Conservation (phyloP, 2,888 invertebrate genomes). For the Odontocerum albicorne region DNA sequence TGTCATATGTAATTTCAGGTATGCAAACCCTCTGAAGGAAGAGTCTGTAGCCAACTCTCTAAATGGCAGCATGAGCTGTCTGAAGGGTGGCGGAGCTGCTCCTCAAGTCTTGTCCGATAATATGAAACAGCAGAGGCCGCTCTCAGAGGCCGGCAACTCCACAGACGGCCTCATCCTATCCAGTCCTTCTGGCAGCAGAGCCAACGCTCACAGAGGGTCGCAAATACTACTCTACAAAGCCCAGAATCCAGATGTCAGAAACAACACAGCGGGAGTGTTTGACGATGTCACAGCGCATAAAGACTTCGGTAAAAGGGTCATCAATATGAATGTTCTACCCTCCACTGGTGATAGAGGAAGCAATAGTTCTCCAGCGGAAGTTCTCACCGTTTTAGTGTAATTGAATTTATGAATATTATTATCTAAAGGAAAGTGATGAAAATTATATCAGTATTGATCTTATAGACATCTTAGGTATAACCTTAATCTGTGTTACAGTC, state of each 20-base stretch:
- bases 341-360: conserved; percentile 16
- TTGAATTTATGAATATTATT: conserved; percentile 10
- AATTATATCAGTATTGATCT: conserved; percentile 15
- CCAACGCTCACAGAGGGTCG: conserved; percentile 53
- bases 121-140: conserved; percentile 30
- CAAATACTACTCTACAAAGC: conserved; percentile 78
- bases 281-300: conserved; percentile 62
- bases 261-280: conserved; percentile 73
- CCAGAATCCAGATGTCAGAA: conserved; percentile 81
- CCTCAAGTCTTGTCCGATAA: conserved; percentile 51
- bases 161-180: conserved; percentile 36
- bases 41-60: conserved; percentile 55
- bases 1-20: conserved; percentile 42
- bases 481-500: too few relatives aligned
- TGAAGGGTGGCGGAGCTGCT: conserved; percentile 43
- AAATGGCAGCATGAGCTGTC: conserved; percentile 54
- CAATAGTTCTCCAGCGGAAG: conserved; percentile 32
- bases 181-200: conserved; percentile 40
- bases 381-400: conserved; percentile 35
- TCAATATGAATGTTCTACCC: conserved; percentile 47
- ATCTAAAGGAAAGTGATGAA: conserved; percentile 1
- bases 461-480: too few relatives aligned
- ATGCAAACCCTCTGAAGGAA: conserved; percentile 76
- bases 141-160: conserved; percentile 35
- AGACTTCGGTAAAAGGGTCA: conserved; percentile 77